Evolutionary conservation across 2,113 vertebrate species (phyloP), one percentile per base, ranked within the genome.

Genomic region (Motacilla tschutschensis): DNA sequence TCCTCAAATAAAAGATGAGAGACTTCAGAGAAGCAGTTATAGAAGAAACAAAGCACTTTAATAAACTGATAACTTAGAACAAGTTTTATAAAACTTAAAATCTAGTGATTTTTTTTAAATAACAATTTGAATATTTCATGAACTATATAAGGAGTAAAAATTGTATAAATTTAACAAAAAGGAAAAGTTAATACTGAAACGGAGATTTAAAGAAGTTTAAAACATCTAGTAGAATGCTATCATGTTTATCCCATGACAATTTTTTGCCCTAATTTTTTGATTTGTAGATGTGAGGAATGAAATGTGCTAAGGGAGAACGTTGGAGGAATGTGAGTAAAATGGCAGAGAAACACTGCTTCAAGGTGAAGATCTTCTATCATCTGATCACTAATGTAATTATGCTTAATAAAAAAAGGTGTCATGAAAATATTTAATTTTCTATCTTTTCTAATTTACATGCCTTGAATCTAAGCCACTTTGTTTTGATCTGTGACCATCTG

Each of bases 391-490:
- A 60, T 25, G 21, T 8, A 48, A 47, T 3, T 44, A 19, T 36
- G 13, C 10, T 33, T 79, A 53, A 48, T 31, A 72, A 64, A 81
- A 73, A 74, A 73, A 33, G 3, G 2, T 14, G 4, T 7, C 5
- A 9, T 62, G 19, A 55, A 59, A 31, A 17, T 35, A 38, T 54
- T 46, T 38, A 9, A 58, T 88, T 63, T 88, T 12, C 5, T 73
- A 58, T 1, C 1, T 71, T 65, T 64, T 10, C 50, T 54, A 28
- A 71, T 77, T 80, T 57, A 11, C 14, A 29, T 70, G 4, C 4
- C 14, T 22, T 1, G 0, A 41, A 48, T 9, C 7, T 33, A 50
- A 77, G 1, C 2, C 4, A 41, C 5, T 31, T 11, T 50, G 7
- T 22, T 70, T 69, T 77, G 8, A 48, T 41, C 12, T 69, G 10